Percentiles rank a stretch among this genome's conserved stretches.
phyloP scores from a whole-genome alignment of 2,113 vertebrate species.

The Protobothrops flavoviridis region DNA sequence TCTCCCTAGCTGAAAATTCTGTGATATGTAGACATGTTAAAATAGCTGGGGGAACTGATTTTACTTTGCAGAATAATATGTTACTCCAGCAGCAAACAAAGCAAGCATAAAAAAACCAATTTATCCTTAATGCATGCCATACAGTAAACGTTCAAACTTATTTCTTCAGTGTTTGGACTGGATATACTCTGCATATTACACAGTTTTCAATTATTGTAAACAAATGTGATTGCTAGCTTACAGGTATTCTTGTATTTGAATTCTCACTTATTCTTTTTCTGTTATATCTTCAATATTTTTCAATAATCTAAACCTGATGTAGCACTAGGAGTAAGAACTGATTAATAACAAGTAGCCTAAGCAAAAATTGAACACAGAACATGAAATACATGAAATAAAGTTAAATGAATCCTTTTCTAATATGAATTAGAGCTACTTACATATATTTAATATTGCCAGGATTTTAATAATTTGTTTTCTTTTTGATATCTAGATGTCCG shows the following conservation, averaged over 20 bases:
- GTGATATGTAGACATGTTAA: constrained; percentile 33
- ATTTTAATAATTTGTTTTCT: neutral
- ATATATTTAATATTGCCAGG: neutral
- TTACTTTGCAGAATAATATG: constrained; percentile 42
- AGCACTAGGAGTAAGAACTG: constrained; percentile 31
- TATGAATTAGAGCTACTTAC: neutral
- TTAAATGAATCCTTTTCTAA: neutral
- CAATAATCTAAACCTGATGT: constrained; percentile 19
- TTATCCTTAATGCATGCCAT: constrained; percentile 50
- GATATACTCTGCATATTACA: constrained; percentile 4
- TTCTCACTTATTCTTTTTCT: constrained; percentile 38
- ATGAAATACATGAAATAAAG: constrained; percentile 38
- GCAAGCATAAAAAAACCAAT: constrained; percentile 12
- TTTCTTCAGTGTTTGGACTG: constrained; percentile 59
- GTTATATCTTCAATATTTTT: constrained; percentile 38
- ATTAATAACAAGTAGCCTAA: constrained; percentile 22
- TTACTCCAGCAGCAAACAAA: constrained; percentile 41
- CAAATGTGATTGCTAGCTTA: constrained; percentile 29
- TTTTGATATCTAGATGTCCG: neutral
- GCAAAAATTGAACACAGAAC: constrained; percentile 35
- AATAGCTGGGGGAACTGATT: constrained; percentile 23
- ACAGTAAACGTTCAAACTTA: constrained; percentile 57
- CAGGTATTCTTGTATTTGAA: constrained; percentile 47
- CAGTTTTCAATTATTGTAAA: constrained; percentile 38
- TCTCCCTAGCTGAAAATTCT: constrained; percentile 21